Evolutionary conservation across 2,888 invertebrate species (phyloP).

Genomic region (Vandiemenella viatica): DNA sequence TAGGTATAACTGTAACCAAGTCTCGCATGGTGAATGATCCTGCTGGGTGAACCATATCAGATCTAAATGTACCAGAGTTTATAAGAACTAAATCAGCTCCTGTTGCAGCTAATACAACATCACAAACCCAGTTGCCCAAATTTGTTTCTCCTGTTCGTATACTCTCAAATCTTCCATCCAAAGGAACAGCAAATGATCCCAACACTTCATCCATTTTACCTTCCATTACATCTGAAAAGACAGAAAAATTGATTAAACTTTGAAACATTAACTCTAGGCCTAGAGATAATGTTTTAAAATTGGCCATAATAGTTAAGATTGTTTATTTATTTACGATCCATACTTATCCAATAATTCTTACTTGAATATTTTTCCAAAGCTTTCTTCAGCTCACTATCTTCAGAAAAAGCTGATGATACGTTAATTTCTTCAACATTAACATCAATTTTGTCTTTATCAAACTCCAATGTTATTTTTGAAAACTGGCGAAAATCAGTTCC

Average conservation of each 20-base stretch:
- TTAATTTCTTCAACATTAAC: constrained; percentile 52
- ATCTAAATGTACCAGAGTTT: constrained; percentile 76
- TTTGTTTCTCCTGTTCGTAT: constrained; percentile 77
- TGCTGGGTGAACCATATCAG: constrained; percentile 59
- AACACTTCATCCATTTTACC: constrained; percentile 72
- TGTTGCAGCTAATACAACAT: constrained; percentile 68
- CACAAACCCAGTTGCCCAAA: constrained; percentile 61
- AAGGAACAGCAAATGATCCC: constrained; percentile 68
- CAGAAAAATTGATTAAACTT: not conserved
- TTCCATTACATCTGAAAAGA: constrained; percentile 51
- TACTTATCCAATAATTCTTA: constrained; percentile 24
- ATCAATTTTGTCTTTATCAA: constrained; percentile 37
- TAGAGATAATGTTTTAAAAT: too few species aligned
- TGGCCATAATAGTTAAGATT: too few species aligned
- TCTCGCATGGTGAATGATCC: constrained; percentile 77
- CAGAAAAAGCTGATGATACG: constrained; percentile 51
- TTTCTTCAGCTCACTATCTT: constrained; percentile 54
- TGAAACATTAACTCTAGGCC: too few species aligned
- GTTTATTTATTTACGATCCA: too few species aligned
- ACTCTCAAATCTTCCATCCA: constrained; percentile 70
- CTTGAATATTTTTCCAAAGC: constrained; percentile 58
- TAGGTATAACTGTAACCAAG: constrained; percentile 66
- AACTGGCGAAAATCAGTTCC: constrained; percentile 85
- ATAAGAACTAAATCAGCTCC: constrained; percentile 72
- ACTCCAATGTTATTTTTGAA: constrained; percentile 58